Evolutionary conservation across 2,113 vertebrate species (phyloP), one percentile per base, ranked within the genome.

Genomic region (Gracilinanus agilis): DNA sequence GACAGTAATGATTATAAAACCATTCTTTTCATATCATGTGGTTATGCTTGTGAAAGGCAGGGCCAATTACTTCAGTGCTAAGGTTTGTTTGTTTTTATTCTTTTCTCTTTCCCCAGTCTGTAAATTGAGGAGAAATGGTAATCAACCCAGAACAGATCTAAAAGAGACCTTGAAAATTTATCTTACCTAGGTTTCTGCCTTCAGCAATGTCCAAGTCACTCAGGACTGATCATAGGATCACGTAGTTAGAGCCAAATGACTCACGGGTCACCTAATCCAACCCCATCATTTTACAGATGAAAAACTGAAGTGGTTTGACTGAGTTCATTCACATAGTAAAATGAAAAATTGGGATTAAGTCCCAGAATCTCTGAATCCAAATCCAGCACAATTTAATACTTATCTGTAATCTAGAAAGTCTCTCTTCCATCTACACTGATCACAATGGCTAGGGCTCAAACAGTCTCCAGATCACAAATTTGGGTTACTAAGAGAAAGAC

Each of bases 81-180:
- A 91, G 92, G 91, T 44, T 54, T 53, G 11, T 44, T n/a, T 44
- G 25, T 90, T 90, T 44, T 10, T 56, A 21, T 55, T 44, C 54
- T 55, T 44, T 67, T 94, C 96, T 34, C 27, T 53, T 90, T 53
- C 44, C 44, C 44, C 0, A 49, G 88, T 25, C 89, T 53, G 23
- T 53, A 90, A 53, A 89, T 29, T 83, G 89, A 90, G 89, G 40
- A 89, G 88, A 53, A 90, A 88, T 95, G 56, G 6, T n/a, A 83
- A 23, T 56, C 12, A 55, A 8, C 89, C 49, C 55, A 88, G 53
- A 93, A 96, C 6, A 92, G 88, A 95, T 55, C 93, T 89, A 55
- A 91, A 96, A 95, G 93, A 91, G 90, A n/a, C 0, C 44, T 95
- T 94, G 92, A 49, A 53, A 53, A 11, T 90, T 83, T 55, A 56